Conservation (phyloP, 2,113 vertebrate species). For the Oreochromis aureus region DNA sequence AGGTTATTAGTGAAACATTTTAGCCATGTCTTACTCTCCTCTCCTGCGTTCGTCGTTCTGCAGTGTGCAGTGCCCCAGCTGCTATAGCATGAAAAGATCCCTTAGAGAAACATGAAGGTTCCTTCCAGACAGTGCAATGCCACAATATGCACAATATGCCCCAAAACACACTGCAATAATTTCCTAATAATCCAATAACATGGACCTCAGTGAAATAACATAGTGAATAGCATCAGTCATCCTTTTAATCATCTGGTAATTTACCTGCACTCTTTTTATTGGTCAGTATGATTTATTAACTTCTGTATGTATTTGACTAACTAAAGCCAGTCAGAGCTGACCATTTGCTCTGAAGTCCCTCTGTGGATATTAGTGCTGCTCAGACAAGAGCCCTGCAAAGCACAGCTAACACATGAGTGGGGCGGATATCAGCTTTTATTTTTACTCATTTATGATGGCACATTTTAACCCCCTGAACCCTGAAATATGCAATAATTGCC, state of each 20-base stretch:
- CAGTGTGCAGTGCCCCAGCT: not conserved
- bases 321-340: not conserved
- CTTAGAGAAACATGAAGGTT: not conserved
- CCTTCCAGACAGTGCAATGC: not conserved
- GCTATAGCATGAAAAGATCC: slow-evolving; percentile 9
- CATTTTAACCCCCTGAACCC: too few relatives aligned
- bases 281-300: slow-evolving; percentile 15
- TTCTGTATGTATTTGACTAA: not conserved
- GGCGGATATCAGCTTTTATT: not conserved
- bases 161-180: not conserved
- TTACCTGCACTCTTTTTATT: not conserved
- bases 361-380: not conserved
- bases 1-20: slow-evolving; percentile 41
- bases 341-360: not conserved
- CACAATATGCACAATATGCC: not conserved
- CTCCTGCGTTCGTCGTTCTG: not conserved
- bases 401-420: not conserved
- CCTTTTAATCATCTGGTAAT: not conserved
- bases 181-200: not conserved
- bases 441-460: not conserved
- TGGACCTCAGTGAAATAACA: not conserved
- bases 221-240: not conserved
- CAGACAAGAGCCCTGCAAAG: not conserved
- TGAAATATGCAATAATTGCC: too few relatives aligned
- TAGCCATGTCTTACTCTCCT: slow-evolving; percentile 21